Evolutionary conservation across 2,797 vertebrate species (phyloP).

Genomic region (Limosa lapponica): DNA sequence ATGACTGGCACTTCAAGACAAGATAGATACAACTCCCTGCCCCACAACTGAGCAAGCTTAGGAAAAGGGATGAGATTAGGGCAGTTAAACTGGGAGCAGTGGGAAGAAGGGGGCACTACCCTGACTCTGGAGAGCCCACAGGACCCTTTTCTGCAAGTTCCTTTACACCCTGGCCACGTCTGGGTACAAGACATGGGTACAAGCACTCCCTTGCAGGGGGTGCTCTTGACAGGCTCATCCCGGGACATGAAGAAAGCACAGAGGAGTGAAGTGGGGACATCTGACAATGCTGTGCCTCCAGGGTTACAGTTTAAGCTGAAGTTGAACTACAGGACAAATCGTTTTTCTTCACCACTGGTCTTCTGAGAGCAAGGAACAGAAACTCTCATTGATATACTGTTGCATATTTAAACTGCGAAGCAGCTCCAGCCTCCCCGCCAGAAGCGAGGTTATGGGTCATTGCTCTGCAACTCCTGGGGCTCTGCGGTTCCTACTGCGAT

Average conservation of each 20-base stretch:
- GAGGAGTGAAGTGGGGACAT: not conserved
- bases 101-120: not conserved
- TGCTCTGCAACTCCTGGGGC: not conserved
- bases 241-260: not conserved
- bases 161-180: fast-evolving
- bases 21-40: not conserved
- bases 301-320: constrained; percentile 41
- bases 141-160: not conserved
- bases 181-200: not conserved
- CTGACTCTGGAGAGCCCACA: not conserved
- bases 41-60: not conserved
- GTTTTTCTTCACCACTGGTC: not conserved
- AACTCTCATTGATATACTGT: not conserved
- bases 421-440: not conserved
- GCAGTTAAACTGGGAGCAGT: not conserved
- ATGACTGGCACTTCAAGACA: not conserved
- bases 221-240: not conserved
- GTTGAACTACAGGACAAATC: not conserved
- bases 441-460: not conserved
- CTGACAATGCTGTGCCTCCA: not conserved
- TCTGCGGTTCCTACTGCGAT: not conserved
- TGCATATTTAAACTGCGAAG: not conserved
- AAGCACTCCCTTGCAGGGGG: not conserved
- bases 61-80: not conserved
- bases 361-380: not conserved